A percentile compares a stretch with the other conserved stretches of the same genome.
These are phyloP conservation scores for Polyommatus icarus DNA, from an alignment of 2,888 invertebrate genomes.

Conservation along the genomic window DNA sequence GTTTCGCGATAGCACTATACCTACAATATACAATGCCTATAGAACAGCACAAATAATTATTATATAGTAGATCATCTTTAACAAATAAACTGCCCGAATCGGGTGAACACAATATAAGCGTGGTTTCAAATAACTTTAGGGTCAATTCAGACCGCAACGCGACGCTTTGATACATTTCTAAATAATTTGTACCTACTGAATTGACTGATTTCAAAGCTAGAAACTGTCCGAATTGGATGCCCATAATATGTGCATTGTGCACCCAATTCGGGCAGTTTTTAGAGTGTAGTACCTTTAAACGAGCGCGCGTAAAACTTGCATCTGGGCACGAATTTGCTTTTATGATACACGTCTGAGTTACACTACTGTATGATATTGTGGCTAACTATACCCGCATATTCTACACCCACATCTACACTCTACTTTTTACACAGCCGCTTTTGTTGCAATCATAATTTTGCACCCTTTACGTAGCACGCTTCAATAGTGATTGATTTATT, in stretches of 20 bases:
- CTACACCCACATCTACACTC: too few relatives aligned
- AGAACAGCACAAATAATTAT: neutral
- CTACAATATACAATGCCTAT: constrained; percentile 30
- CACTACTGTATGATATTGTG: neutral
- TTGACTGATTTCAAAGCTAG: too few relatives aligned
- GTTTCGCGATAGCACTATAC: constrained; percentile 45
- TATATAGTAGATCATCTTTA: neutral
- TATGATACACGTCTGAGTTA: neutral
- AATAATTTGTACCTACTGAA: too few relatives aligned
- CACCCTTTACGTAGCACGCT: neutral
- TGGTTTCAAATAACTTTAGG: neutral
- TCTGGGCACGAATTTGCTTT: neutral
- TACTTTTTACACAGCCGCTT: neutral
- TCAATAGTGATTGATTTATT: neutral
- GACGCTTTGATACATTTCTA: too few relatives aligned
- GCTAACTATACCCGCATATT: neutral
- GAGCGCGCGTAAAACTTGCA: neutral
- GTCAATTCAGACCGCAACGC: too few relatives aligned
- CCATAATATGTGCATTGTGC: too few relatives aligned
- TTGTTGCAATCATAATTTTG: neutral
- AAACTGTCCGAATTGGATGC: too few relatives aligned
- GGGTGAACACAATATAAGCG: neutral
- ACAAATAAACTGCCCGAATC: neutral
- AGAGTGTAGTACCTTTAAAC: neutral
- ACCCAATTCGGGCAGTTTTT: too few relatives aligned